Evolutionary conservation across 2,113 vertebrate species (phyloP), one percentile per base, ranked within the genome.

Genomic region (Phylloscopus trochilus): DNA sequence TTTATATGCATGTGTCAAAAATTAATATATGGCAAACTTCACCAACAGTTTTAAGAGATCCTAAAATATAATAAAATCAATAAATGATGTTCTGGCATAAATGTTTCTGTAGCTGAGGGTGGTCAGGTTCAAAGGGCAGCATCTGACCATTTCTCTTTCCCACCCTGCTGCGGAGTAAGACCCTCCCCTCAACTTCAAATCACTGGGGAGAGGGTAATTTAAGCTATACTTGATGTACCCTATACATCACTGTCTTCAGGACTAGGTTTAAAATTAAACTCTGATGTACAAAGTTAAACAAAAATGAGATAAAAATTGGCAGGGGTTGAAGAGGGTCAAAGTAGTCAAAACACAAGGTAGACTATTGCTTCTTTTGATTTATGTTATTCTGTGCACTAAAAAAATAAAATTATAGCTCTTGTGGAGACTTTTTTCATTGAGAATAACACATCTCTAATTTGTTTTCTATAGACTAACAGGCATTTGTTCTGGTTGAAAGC

Each of bases 221-320:
- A 99, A 99, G 98, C 98, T 98, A 96, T 98, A 97, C 97, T 98
- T 99, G 98, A 99, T 99, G 98, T 98, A 99, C 98, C 98, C 98
- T 98, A 99, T 99, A 99, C 98, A 99, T 99, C 99, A 99, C 98
- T 99, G 99, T 99, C 99, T 98, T 89, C 98, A 94, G 95, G 86
- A 97, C 97, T 97, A 96, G 98, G 98, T 98, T 99, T 99, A 99
- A 99, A 99, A 99, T 99, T 99, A 99, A 99, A 99, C 99, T 99
- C 98, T 99, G 98, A 99, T 99, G 99, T 99, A 99, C 98, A 99
- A 99, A 99, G 98, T 99, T 99, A 98, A 99, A 99, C 98, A 98
- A 98, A 98, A 99, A 99, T 98, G 98, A 99, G 99, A 99, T 98
- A 98, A 99, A 99, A 98, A 99, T 98, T 98, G 98, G 98, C 99